Percentiles rank a stretch among this genome's conserved stretches.
Conservation (phyloP, 2,888 invertebrate genomes). For the Coremacera marginata region DNA sequence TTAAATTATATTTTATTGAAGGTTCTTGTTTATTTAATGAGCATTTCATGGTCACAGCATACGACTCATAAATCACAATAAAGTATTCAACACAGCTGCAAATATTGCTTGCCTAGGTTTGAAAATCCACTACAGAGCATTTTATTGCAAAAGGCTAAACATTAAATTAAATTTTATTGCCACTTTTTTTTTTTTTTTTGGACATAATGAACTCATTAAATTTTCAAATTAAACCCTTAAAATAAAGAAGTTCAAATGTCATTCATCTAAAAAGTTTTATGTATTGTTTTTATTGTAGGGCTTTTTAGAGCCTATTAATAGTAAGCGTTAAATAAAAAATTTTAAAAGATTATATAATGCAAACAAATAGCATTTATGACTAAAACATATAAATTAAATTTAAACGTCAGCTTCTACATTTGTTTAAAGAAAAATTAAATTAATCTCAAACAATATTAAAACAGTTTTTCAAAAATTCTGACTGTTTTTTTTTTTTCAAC, state of each 20-base stretch:
- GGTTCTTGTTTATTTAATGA: no score
- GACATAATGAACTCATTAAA: constrained; percentile 48
- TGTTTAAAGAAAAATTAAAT: no score
- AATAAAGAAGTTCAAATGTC: constrained; percentile 1
- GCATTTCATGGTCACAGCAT: constrained; percentile 47
- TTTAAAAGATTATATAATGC: no score
- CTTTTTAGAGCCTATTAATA: no score
- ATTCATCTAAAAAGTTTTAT: not conserved
- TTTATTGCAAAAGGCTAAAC: not conserved
- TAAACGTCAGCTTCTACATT: no score
- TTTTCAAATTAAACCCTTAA: not conserved
- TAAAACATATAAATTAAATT: no score
- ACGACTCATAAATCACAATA: constrained; percentile 9
- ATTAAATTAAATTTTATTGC: not conserved
- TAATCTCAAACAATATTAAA: no score
- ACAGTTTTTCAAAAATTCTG: no score
- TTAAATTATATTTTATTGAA: no score
- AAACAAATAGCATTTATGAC: no score
- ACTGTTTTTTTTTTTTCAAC: no score
- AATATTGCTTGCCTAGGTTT: not conserved
- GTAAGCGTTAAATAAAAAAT: no score
- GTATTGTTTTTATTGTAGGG: not conserved
- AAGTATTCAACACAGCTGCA: not conserved
- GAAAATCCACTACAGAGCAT: not conserved
- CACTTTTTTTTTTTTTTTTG: not conserved